These are phyloP conservation scores for Brachyptera risi DNA, from an alignment of 2,888 invertebrate species.

Conservation along the genomic window DNA sequence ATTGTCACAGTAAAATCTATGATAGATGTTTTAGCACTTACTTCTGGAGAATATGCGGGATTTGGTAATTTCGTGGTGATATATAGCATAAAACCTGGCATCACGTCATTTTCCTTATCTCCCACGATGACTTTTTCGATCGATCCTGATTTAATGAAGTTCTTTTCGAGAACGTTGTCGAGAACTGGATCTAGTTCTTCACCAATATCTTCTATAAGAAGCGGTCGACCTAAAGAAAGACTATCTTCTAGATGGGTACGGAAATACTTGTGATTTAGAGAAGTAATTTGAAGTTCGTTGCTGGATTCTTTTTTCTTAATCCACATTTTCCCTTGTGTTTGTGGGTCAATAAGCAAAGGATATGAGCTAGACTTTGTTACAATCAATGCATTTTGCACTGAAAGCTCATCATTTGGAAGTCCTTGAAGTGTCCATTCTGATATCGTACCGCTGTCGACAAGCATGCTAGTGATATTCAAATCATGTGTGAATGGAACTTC, in stretches of 20 bases:
- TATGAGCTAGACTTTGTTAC: conserved; percentile 94
- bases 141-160: conserved; percentile 95
- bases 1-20: conserved; percentile 98
- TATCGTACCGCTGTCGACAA: conserved; percentile 83
- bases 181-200: conserved; percentile 94
- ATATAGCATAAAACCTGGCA: conserved; percentile 92
- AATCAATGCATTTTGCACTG: conserved; percentile 93
- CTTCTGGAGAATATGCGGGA: conserved; percentile 94
- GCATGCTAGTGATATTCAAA: conserved; percentile 85
- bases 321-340: conserved; percentile 97
- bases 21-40: conserved; percentile 93
- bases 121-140: conserved; percentile 86
- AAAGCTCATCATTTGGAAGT: conserved; percentile 91
- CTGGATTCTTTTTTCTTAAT: conserved; percentile 88
- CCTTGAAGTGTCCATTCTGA: conserved; percentile 96
- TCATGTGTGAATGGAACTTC: conserved; percentile 82
- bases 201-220: conserved; percentile 91
- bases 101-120: conserved; percentile 95
- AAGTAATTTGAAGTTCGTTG: conserved; percentile 88
- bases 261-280: conserved; percentile 94
- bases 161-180: conserved; percentile 94
- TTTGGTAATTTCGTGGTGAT: conserved; percentile 95
- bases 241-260: conserved; percentile 86
- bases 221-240: conserved; percentile 78
- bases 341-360: conserved; percentile 91